These are phyloP conservation scores for Ophion ventricosus DNA, from an alignment of 2,888 invertebrate genomes.

Conservation along the genomic window DNA sequence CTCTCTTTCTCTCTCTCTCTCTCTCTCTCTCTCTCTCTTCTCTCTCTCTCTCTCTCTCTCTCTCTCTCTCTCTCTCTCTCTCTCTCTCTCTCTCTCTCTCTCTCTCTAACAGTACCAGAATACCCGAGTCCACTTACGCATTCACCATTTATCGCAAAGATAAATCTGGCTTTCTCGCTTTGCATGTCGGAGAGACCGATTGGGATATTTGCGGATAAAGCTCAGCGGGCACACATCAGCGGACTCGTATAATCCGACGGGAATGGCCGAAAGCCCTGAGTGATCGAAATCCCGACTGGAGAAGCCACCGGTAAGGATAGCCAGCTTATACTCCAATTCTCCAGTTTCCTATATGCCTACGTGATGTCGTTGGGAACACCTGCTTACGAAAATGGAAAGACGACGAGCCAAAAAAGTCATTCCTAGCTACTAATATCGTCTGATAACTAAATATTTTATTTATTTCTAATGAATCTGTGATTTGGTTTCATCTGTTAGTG, in stretches of 20 bases:
- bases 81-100: slow-evolving; percentile 11
- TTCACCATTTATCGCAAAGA: slow-evolving; percentile 68
- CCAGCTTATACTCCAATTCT: slow-evolving; percentile 48
- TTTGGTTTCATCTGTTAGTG: no score
- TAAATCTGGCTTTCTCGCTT: slow-evolving; percentile 68
- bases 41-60: not conserved
- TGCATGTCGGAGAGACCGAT: slow-evolving; percentile 61
- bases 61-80: not conserved
- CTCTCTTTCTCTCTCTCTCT: not conserved
- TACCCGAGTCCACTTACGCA: slow-evolving; percentile 63
- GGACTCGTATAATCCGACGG: slow-evolving; percentile 32
- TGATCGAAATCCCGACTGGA: slow-evolving; percentile 39
- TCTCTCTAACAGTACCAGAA: slow-evolving; percentile 22
- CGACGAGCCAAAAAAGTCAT: slow-evolving; percentile 4
- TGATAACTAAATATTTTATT: no score
- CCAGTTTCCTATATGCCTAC: slow-evolving; percentile 65
- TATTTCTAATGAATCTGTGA: no score
- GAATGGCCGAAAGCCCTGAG: slow-evolving; percentile 35
- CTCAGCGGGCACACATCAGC: slow-evolving; percentile 23
- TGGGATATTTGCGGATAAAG: slow-evolving; percentile 50
- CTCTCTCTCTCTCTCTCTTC: not conserved
- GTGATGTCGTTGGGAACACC: slow-evolving; percentile 72
- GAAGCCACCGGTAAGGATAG: slow-evolving; percentile 23
- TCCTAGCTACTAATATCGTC: not conserved
- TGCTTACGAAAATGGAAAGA: slow-evolving; percentile 59